Conservation (phyloP, 2,113 vertebrate genomes). For the Corythaixoides concolor region DNA sequence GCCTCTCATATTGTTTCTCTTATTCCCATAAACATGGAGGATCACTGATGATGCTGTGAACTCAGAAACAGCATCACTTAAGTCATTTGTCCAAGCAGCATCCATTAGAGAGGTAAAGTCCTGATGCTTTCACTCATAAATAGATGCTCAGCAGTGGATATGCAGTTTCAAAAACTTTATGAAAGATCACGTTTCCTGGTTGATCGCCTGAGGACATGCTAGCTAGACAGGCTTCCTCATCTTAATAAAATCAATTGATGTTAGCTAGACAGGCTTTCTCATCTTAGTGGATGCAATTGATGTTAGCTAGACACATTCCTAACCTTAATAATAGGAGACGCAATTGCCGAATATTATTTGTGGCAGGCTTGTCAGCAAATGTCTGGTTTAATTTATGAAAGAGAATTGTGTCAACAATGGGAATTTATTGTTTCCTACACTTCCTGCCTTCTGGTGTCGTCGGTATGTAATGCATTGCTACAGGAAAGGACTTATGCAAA, state of each 20-base stretch:
- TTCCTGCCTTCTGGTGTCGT: constrained; percentile 6
- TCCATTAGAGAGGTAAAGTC: background rate
- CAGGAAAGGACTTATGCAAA: background rate
- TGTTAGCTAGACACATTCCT: constrained; percentile 23
- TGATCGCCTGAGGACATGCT: background rate
- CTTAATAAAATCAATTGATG: constrained; percentile 30
- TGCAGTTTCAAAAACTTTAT: background rate
- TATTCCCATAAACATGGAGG: background rate
- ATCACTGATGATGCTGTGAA: background rate
- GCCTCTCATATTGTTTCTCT: background rate
- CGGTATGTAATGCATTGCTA: background rate
- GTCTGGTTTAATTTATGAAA: constrained; percentile 41
- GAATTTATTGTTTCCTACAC: constrained; percentile 44
- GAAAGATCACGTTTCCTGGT: background rate
- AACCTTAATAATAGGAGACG: background rate
- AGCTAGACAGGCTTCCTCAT: constrained; percentile 32
- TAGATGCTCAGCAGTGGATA: background rate
- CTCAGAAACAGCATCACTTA: background rate
- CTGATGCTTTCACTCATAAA: background rate
- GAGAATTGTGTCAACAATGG: constrained; percentile 7
- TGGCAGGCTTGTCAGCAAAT: constrained; percentile 43
- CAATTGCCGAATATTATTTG: constrained; percentile 29
- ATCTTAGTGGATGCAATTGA: background rate
- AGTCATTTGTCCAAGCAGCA: background rate
- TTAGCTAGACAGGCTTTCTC: constrained; percentile 24